These are phyloP conservation scores for Eubasilissa regina DNA, from an alignment of 1,140 invertebrate genomes.

Conservation along the genomic window DNA sequence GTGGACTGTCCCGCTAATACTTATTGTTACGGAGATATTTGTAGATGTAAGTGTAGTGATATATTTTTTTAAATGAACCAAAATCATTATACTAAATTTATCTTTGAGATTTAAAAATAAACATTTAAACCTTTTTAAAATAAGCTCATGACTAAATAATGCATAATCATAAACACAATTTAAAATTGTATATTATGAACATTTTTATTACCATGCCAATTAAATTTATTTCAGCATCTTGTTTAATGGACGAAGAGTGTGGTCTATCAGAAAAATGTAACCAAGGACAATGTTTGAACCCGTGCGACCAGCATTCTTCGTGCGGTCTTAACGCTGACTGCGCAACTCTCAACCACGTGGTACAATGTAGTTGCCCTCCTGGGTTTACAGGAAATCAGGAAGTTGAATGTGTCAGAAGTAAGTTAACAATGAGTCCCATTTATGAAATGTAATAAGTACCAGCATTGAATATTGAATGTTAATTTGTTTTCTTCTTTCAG, in stretches of 20 bases:
- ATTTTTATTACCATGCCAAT: too few species aligned
- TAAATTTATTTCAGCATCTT: constrained; percentile 84
- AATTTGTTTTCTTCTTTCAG: constrained; percentile 69
- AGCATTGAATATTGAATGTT: not conserved
- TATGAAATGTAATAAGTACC: not conserved
- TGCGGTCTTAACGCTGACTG: constrained; percentile 95
- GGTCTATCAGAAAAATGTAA: constrained; percentile 83
- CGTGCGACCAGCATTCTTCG: constrained; percentile 82
- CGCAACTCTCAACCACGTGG: constrained; percentile 81
- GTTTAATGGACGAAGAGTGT: constrained; percentile 87
- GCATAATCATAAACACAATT: too few species aligned
- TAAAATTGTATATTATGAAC: too few species aligned
- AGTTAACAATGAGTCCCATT: constrained; percentile 63
- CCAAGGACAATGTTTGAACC: constrained; percentile 87
- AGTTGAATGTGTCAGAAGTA: constrained; percentile 88
- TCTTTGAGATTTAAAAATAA: too few species aligned
- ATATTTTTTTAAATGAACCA: too few species aligned
- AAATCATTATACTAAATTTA: too few species aligned
- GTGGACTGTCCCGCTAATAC: constrained; percentile 83
- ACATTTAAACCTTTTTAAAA: too few species aligned
- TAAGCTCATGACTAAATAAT: too few species aligned
- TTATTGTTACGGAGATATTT: constrained; percentile 87
- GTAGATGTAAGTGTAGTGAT: constrained; percentile 85
- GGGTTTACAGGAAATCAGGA: constrained; percentile 90
- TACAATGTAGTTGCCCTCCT: constrained; percentile 86